Base-by-base conservation (phyloP, 2,113 vertebrate species). In the Diadophis punctatus region DNA sequence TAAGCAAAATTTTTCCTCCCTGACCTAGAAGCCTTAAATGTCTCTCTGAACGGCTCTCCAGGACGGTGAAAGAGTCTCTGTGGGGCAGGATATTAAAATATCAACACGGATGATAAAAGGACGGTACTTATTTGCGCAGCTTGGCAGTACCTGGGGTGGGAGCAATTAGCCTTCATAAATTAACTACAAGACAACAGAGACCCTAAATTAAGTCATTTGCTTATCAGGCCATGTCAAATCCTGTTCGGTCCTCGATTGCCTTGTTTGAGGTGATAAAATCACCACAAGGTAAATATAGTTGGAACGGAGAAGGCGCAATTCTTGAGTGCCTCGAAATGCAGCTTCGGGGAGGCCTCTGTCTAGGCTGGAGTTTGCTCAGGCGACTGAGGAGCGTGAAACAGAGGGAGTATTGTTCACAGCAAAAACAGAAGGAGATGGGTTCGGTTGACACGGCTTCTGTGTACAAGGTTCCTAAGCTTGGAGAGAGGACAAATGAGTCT, bases 141-240 rank as follows among this genome's bases (percentile, higher is more conserved):
- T 52, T 51, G 30, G 85, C 25, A 23, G 56, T 56, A 3, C 91
- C 2, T 53, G 30, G 49, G 63, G 87, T 68, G n/a, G 52, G 48
- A 87, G 56, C 86, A 88, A 91, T 91, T 91, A 91, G 39, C 84
- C 58, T 27, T 91, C 63, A 88, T 91, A 88, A 91, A 91, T 88
- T 48, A 91, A 58, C 52, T 68, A 34, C 56, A 18, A 52, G 48
- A 87, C 86, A 68, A 52, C 91, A 11, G 86, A 51, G 84, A 68
- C 27, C 56, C n/a, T 25, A 63, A 39, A 52, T 87, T 34, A 34
- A 91, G 63, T 68, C 5, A 87, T 51, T 68, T 49, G 56, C 58
- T 87, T 91, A 91, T 88, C 48, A 16, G 46, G 58, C 56, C 16
- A 9, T 1, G 87, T 86, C 85, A 49, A 63, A 87, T 23, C 80